phyloP scores from a whole-genome alignment of 2,888 invertebrate genomes.

The Rhodophaea formosa region DNA sequence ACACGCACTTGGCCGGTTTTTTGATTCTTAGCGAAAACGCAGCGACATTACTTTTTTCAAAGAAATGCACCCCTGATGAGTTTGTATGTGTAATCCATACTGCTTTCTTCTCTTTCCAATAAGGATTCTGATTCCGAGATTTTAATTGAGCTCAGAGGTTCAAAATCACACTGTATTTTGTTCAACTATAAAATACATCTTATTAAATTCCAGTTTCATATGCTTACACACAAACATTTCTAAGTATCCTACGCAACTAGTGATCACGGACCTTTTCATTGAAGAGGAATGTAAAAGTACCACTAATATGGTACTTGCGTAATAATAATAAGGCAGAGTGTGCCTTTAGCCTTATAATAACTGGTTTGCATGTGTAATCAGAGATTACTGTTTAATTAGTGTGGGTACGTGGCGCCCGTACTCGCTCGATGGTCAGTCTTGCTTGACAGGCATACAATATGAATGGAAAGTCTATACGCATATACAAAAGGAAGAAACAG shows the following conservation, averaged over 20 bases:
- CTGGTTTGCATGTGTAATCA: slow-evolving; percentile 11
- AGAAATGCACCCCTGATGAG: too few species aligned
- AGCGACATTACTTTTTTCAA: too few species aligned
- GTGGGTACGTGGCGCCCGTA: not conserved
- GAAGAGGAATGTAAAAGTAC: not conserved
- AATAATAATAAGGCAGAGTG: slow-evolving; percentile 8
- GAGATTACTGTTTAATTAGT: slow-evolving; percentile 16
- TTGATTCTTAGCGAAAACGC: too few species aligned
- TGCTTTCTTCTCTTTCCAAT: too few species aligned
- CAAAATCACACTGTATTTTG: too few species aligned
- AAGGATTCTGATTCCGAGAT: too few species aligned
- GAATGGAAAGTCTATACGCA: not conserved
- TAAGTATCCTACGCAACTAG: not conserved
- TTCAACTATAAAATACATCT: too few species aligned
- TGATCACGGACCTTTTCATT: slow-evolving; percentile 4
- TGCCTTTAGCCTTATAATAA: slow-evolving; percentile 9
- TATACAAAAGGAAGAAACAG: too few species aligned
- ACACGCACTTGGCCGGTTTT: too few species aligned
- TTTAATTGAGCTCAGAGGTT: too few species aligned
- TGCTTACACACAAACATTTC: not conserved
- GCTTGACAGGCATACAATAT: not conserved
- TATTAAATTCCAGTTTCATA: not conserved
- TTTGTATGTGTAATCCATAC: too few species aligned
- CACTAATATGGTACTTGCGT: slow-evolving; percentile 8
- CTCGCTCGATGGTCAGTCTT: not conserved